A percentile compares a stretch with the other conserved stretches of the same genome.
These are phyloP conservation scores for Ageneiosus marmoratus DNA, from an alignment of 2,113 vertebrate genomes.

Conservation along the genomic window DNA sequence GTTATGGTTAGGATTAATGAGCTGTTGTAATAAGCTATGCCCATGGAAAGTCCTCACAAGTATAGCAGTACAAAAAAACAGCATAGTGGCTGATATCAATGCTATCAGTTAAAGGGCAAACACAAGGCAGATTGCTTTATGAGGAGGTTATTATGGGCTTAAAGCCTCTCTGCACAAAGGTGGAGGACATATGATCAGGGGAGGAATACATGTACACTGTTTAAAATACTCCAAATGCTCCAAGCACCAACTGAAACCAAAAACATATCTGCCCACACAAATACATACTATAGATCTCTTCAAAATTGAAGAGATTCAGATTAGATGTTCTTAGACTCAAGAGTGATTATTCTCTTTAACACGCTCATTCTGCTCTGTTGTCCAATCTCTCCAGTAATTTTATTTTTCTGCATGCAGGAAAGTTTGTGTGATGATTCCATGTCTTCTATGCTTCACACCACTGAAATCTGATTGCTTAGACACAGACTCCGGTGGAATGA, in stretches of 20 bases:
- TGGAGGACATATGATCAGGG: constrained; percentile 44
- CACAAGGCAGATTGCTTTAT: constrained; percentile 23
- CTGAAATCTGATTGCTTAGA: constrained; percentile 96
- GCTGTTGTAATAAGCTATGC: no score
- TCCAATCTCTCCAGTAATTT: background rate
- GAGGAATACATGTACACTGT: constrained; percentile 1
- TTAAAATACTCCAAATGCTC: constrained; percentile 6
- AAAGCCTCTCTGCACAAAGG: constrained; percentile 32
- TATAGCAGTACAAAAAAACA: constrained; percentile 13
- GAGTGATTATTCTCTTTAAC: background rate
- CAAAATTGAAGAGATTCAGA: background rate
- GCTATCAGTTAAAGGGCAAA: constrained; percentile 5
- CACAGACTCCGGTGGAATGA: constrained; percentile 99
- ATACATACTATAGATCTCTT: background rate
- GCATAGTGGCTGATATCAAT: background rate
- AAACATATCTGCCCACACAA: background rate
- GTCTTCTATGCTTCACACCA: constrained; percentile 98
- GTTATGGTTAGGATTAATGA: no score
- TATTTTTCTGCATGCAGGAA: background rate
- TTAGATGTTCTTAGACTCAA: no score
- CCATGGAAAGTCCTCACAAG: no score
- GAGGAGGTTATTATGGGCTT: constrained; percentile 47
- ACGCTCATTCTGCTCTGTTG: background rate
- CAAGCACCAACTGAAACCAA: background rate
- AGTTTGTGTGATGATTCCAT: constrained; percentile 73